Conservation (phyloP, 2,888 invertebrate genomes). For the Aphrophora alni region DNA sequence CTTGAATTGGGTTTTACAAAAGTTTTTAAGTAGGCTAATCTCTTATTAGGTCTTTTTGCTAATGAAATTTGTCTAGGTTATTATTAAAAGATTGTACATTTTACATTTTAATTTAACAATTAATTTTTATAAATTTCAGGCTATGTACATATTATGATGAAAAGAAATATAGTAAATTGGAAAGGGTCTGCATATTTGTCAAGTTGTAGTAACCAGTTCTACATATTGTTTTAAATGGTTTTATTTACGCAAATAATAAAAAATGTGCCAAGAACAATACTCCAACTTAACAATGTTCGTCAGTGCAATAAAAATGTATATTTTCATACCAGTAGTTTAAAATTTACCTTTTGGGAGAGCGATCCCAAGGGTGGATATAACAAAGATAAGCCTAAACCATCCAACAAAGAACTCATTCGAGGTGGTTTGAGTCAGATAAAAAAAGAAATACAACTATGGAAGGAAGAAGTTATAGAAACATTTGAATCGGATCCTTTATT, state of each 20-base stretch:
- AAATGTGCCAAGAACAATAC: not conserved
- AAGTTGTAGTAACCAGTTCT: not conserved
- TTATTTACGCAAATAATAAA: not conserved
- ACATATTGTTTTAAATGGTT: not conserved
- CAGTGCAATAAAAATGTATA: not conserved
- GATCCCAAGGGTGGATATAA: constrained; percentile 69
- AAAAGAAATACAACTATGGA: constrained; percentile 69
- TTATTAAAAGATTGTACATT: no score
- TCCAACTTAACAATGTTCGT: not conserved
- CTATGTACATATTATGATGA: no score
- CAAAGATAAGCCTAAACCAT: constrained; percentile 43
- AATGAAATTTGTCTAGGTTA: no score
- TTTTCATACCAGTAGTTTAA: constrained; percentile 52
- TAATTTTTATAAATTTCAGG: no score
- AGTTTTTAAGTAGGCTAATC: no score
- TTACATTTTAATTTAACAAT: no score
- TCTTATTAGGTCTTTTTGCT: no score
- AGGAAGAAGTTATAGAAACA: constrained; percentile 70
- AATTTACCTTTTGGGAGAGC: constrained; percentile 63
- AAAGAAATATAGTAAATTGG: no score
- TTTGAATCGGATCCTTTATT: constrained; percentile 68
- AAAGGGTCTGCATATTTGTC: no score
- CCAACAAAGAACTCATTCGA: constrained; percentile 61
- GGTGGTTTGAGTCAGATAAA: constrained; percentile 71
- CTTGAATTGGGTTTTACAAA: no score